phyloP scores from a whole-genome alignment of 2,888 invertebrate species.

The Drosophila neoperkinsi region DNA sequence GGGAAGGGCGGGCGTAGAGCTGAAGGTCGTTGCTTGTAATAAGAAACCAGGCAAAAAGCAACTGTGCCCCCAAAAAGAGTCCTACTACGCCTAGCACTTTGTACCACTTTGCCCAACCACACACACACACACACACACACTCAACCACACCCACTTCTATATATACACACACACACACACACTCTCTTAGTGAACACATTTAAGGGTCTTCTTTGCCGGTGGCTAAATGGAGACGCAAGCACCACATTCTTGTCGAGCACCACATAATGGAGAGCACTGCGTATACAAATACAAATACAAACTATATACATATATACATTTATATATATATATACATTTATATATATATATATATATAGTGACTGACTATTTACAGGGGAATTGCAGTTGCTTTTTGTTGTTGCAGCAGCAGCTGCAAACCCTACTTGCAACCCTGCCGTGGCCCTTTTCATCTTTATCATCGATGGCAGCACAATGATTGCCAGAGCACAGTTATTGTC shows the following conservation, averaged over 20 bases:
- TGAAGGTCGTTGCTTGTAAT: conserved; percentile 75
- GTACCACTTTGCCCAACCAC: conserved; percentile 75
- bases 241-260: conserved; percentile 51
- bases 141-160: conserved; percentile 29
- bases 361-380: conserved; percentile 77
- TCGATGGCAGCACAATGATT: conserved; percentile 81
- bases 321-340: neutral
- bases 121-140: conserved; percentile 32
- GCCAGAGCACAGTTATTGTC: conserved; percentile 45
- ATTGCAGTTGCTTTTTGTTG: conserved; percentile 72
- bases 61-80: conserved; percentile 50
- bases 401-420: neutral
- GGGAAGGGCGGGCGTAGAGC: conserved; percentile 15
- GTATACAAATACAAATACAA: conserved; percentile 31
- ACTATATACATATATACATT: neutral
- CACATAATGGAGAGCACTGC: conserved; percentile 66
- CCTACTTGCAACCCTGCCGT: neutral
- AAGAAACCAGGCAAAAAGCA: conserved; percentile 55
- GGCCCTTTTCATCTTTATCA: conserved; percentile 59
- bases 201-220: conserved; percentile 38
- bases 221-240: conserved; percentile 52
- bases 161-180: conserved; percentile 20
- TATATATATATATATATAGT: conserved; percentile 24
- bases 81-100: conserved; percentile 70
- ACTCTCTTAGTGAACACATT: conserved; percentile 4